A percentile compares a stretch with the other conserved stretches of the same genome.
These are phyloP conservation scores for Seriola rivoliana DNA, from an alignment of 2,113 vertebrate genomes.

Conservation along the genomic window DNA sequence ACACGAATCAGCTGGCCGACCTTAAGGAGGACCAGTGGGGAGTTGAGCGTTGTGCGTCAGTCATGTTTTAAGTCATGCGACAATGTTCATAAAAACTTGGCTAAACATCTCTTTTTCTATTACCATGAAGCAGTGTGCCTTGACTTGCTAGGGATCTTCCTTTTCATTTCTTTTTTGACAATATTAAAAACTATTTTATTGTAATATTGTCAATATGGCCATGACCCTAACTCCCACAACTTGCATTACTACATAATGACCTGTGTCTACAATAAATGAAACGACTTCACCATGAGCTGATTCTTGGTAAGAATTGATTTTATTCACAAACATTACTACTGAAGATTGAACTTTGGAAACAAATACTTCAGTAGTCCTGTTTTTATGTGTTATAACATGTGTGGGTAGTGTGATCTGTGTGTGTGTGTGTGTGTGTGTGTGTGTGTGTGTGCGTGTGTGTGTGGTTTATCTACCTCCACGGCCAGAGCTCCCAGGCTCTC, in stretches of 20 bases:
- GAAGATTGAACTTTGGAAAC: slow-evolving; percentile 58
- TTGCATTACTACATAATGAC: not conserved
- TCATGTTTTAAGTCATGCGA: not conserved
- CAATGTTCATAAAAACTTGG: not conserved
- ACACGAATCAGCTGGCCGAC: not conserved
- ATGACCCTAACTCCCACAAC: not conserved
- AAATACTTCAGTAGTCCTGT: slow-evolving; percentile 41
- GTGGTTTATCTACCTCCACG: slow-evolving; percentile 85
- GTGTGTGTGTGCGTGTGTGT: not conserved
- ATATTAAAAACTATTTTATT: no score
- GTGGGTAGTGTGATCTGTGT: not conserved
- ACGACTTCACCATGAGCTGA: not conserved
- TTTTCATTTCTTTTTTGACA: no score
- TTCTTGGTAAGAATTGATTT: slow-evolving; percentile 59
- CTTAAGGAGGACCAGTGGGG: not conserved
- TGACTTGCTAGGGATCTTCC: not conserved
- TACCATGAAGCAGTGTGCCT: not conserved
- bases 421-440: not conserved
- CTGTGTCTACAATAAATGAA: not conserved
- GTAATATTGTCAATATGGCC: not conserved
- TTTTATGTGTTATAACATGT: slow-evolving; percentile 12
- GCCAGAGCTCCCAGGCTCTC: slow-evolving; percentile 86
- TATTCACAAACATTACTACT: slow-evolving; percentile 28
- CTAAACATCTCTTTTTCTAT: not conserved
- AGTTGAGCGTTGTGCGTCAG: not conserved